Evolutionary conservation across 1,140 invertebrate species (phyloP).

Genomic region (Ceratosolen solmsi): DNA sequence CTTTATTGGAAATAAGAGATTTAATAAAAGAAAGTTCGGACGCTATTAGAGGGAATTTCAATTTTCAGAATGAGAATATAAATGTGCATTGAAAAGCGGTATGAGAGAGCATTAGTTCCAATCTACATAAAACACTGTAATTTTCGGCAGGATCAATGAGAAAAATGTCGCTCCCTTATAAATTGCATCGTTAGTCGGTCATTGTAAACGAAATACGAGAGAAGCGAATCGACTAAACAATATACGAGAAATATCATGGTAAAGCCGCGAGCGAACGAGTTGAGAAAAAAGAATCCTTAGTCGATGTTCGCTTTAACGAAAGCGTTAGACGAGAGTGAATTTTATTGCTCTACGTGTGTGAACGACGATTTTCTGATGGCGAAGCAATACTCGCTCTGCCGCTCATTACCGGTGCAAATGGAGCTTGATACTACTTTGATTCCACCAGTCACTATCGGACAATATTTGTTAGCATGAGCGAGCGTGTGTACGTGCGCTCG

Average conservation of each 20-base stretch:
- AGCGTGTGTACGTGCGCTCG: background rate
- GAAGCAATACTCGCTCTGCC: too few relatives aligned
- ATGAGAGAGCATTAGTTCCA: too few relatives aligned
- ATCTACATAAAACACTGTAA: too few relatives aligned
- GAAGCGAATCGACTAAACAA: background rate
- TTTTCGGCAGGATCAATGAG: too few relatives aligned
- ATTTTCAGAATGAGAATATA: too few relatives aligned
- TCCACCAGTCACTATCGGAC: background rate
- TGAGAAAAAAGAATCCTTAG: background rate
- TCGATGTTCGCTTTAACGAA: background rate
- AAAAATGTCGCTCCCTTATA: too few relatives aligned
- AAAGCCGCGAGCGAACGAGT: conserved; percentile 5
- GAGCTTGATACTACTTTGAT: background rate
- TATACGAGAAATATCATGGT: conserved; percentile 23
- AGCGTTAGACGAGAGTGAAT: conserved; percentile 16
- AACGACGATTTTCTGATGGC: background rate
- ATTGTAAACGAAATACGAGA: too few relatives aligned
- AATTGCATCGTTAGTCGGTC: too few relatives aligned
- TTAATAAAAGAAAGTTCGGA: too few relatives aligned
- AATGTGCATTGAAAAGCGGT: too few relatives aligned
- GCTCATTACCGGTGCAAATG: background rate
- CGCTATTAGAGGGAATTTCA: too few relatives aligned
- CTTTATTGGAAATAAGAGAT: too few relatives aligned
- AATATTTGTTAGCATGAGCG: background rate
- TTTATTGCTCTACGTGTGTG: background rate